Conservation (phyloP, 2,888 invertebrate species). For the Danaus chrysippus region DNA sequence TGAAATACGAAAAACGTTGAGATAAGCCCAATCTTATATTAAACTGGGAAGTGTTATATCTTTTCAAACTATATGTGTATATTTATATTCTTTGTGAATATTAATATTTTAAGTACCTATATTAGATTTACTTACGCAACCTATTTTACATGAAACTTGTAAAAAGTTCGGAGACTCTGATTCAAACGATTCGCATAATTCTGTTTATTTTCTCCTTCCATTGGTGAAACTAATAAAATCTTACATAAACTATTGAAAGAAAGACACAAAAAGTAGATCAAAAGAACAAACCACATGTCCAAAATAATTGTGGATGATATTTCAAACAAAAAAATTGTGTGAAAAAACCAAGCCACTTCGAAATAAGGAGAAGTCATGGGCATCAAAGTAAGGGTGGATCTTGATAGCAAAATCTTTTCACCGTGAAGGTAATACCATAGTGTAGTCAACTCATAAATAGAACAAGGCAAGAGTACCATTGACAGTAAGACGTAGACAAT, state of each 20-base stretch:
- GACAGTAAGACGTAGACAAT: conserved; percentile 38
- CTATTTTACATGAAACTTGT: conserved; percentile 44
- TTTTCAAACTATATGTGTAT: too few relatives aligned
- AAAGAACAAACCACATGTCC: conserved; percentile 56
- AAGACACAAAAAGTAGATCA: conserved; percentile 47
- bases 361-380: conserved; percentile 56
- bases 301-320: conserved; percentile 42
- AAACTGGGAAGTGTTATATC: too few relatives aligned
- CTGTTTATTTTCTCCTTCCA: conserved; percentile 31
- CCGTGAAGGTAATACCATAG: conserved; percentile 50
- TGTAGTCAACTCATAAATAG: conserved; percentile 41
- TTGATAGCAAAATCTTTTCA: conserved; percentile 46
- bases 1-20: too few relatives aligned
- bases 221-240: conserved; percentile 37
- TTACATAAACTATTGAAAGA: conserved; percentile 45
- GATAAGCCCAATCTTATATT: too few relatives aligned
- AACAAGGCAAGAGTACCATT: conserved; percentile 40
- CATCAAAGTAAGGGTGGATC: conserved; percentile 52
- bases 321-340: conserved; percentile 46
- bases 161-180: conserved; percentile 44
- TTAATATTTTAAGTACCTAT: background rate
- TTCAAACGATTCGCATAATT: conserved; percentile 45
- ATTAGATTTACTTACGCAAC: conserved; percentile 44
- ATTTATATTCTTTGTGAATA: too few relatives aligned
- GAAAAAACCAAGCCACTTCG: conserved; percentile 52